phyloP scores from a whole-genome alignment of 2,888 invertebrate species.

The Drosophila dives region DNA sequence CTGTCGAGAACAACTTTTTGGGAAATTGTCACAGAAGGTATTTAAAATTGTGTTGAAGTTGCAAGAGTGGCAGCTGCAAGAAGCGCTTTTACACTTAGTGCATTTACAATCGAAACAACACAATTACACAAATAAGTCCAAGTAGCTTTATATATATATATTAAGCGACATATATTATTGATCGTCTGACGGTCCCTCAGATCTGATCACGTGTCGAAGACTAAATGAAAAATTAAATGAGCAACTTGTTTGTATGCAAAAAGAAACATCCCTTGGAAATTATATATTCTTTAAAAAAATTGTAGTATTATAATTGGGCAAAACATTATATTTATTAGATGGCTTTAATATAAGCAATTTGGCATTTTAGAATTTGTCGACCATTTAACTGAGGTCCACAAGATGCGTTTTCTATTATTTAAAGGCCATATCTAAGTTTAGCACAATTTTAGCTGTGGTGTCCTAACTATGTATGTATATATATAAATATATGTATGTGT shows the following conservation, averaged over 20 bases:
- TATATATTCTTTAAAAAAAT: neutral
- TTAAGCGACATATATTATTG: neutral
- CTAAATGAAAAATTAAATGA: neutral
- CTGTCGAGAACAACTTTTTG: conserved; percentile 1
- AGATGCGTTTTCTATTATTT: neutral
- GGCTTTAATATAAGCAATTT: neutral
- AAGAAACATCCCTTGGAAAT: neutral
- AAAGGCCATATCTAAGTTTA: neutral
- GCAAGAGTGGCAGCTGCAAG: conserved; percentile 8
- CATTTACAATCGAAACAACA: neutral
- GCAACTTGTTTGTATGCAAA: too few species aligned
- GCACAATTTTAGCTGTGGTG: neutral
- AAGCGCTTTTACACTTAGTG: neutral
- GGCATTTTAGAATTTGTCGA: neutral
- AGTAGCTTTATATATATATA: neutral
- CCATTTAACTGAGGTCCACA: neutral
- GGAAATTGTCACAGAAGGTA: conserved; percentile 8
- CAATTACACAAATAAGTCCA: neutral
- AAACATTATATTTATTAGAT: neutral
- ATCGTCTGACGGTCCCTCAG: neutral
- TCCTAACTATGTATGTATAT: neutral
- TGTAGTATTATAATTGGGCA: neutral
- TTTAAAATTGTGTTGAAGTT: neutral
- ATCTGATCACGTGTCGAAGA: neutral
- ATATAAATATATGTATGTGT: neutral